Base-by-base conservation (phyloP, 2,797 vertebrate species). In the Pseudomugil tenellus region DNA sequence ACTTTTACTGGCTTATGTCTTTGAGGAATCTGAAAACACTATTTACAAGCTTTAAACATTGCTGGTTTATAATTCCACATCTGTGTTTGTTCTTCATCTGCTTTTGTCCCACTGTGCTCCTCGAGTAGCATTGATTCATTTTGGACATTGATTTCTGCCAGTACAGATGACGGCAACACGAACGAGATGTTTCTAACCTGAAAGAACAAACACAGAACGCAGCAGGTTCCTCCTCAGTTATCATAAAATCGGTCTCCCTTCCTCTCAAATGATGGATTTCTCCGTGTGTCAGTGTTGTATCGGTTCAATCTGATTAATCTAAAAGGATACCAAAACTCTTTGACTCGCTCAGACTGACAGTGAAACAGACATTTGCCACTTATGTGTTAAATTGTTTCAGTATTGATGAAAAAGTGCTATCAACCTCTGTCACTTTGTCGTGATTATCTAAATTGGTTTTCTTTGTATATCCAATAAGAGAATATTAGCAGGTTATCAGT, bases 231-330 rank as follows among this genome's bases (percentile, higher is more conserved):
- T 1, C 17, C 8, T 58, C 23, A 19, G 39, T 58, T 35, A 26
- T 39, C 6, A 35, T 37, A 11, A 65, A 52, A 73, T 31, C 34
- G 29, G 19, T 70, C 53, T 66, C 39, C 29, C 29, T 63, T 51
- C 58, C n/a, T 63, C 48, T 63, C 72, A 59, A 64, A 66, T 80
- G 77, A 83, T 87, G 63, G 69, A 84, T 87, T 81, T 85, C 58
- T 77, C 37, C 6, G 31, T 23, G 11, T 48, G 34, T 69, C 54
- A 68, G 69, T 41, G 23, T 35, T 72, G 70, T 54, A 76, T 77
- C 79, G 41, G 46, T 46, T 71, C n/a, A 49, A 37, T 65, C 58
- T 73, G 73, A 89, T 86, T 79, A 35, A 71, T 83, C 62, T 48
- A 17, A 12, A 46, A 61, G 59, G 25, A 29, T 19, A 57, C 5